Evolutionary conservation across 1,140 invertebrate species (phyloP).

Genomic region (Papilio aristodemus): DNA sequence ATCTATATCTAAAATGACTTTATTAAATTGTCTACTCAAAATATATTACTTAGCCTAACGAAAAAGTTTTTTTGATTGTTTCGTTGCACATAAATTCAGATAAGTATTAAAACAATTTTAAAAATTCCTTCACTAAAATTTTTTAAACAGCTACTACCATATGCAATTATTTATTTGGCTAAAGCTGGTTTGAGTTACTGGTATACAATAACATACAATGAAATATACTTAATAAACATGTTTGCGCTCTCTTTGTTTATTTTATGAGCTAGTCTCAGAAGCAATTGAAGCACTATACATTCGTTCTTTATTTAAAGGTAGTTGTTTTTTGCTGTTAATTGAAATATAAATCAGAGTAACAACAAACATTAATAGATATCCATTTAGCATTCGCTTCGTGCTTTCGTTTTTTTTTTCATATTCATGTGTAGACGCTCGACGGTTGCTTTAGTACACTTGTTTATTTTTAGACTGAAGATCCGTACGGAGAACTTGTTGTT

Average conservation of each 20-base stretch:
- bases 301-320: neutral
- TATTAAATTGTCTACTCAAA: too few species aligned
- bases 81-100: too few species aligned
- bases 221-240: neutral
- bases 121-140: too few species aligned
- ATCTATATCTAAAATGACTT: too few species aligned
- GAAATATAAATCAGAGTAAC: neutral
- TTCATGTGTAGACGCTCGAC: neutral
- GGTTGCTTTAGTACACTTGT: constrained; percentile 1
- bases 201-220: too few species aligned
- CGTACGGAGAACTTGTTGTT: neutral
- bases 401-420: constrained; percentile 1
- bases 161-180: too few species aligned
- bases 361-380: neutral
- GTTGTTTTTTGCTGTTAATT: neutral
- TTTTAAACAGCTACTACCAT: too few species aligned
- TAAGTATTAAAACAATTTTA: too few species aligned
- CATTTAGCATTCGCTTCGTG: neutral
- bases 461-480: constrained; percentile 5
- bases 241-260: neutral
- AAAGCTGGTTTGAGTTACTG: too few species aligned
- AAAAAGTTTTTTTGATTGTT: too few species aligned
- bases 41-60: too few species aligned
- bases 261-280: neutral
- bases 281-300: neutral